phyloP scores from a whole-genome alignment of 92 coral and sea anemone species.

The Parazoanthus swiftii region DNA sequence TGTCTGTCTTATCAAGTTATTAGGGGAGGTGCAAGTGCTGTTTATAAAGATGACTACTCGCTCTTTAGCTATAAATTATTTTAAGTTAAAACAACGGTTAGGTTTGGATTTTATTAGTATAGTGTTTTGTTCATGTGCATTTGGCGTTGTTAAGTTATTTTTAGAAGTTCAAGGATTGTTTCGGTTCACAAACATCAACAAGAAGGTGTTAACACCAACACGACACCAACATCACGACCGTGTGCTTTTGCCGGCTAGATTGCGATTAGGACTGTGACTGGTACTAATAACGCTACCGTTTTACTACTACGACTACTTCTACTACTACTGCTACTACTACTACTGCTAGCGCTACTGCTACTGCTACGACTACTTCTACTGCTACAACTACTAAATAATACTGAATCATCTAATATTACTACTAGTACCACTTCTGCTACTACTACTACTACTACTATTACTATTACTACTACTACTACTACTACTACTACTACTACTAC shows the following conservation, averaged over 20 bases:
- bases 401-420: background rate
- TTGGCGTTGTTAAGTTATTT: background rate
- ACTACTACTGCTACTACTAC: background rate
- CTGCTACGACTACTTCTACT: background rate
- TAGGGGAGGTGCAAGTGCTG: background rate
- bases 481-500: conserved; percentile 16
- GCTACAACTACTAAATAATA: no score
- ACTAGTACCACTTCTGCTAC: background rate
- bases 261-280: background rate
- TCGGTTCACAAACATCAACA: background rate
- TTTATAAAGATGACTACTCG: background rate
- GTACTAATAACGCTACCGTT: background rate
- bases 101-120: background rate
- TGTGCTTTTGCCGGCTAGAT: background rate
- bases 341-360: background rate
- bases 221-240: background rate
- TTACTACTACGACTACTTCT: background rate
- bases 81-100: background rate
- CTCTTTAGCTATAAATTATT: background rate
- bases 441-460: background rate
- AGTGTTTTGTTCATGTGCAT: background rate
- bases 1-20: background rate
- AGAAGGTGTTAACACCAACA: background rate
- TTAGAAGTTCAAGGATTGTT: background rate
- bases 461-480: background rate